These are phyloP conservation scores for Dioctria linearis DNA, from an alignment of 2,888 invertebrate genomes.

Conservation along the genomic window DNA sequence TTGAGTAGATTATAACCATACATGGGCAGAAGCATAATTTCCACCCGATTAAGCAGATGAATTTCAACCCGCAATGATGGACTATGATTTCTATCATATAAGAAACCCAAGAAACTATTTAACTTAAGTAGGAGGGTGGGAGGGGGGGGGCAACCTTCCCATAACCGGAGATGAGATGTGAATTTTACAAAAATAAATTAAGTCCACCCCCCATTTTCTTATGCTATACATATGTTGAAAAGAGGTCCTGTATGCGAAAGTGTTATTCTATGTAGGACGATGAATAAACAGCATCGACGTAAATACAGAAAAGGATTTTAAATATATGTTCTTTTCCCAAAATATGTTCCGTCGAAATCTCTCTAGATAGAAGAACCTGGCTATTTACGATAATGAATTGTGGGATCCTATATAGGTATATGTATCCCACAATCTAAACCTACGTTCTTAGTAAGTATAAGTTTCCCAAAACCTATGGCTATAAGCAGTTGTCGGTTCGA, in stretches of 20 bases:
- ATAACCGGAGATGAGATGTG: conserved; percentile 20
- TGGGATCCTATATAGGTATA: background rate
- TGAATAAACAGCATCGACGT: background rate
- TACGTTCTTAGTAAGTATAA: too few species aligned
- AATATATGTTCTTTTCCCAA: conserved; percentile 14
- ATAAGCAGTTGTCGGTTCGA: too few species aligned
- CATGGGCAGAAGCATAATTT: conserved; percentile 58
- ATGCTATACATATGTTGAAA: too few species aligned
- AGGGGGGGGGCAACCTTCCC: conserved; percentile 9
- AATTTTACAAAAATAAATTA: conserved; percentile 20
- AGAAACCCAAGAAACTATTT: conserved; percentile 40
- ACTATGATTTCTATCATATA: conserved; percentile 56
- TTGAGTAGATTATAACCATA: conserved; percentile 1
- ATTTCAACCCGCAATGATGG: conserved; percentile 59
- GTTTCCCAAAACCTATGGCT: too few species aligned
- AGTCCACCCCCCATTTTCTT: background rate
- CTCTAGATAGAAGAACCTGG: background rate
- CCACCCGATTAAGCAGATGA: conserved; percentile 61
- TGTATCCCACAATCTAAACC: background rate
- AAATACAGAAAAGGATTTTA: conserved; percentile 9
- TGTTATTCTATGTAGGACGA: background rate
- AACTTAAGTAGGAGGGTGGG: background rate
- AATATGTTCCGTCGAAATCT: conserved; percentile 7
- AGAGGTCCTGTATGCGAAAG: background rate
- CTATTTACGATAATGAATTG: conserved; percentile 40